Evolutionary conservation across 2,113 vertebrate species (phyloP), one percentile per base, ranked within the genome.

Genomic region (Ptilonorhynchus violaceus): DNA sequence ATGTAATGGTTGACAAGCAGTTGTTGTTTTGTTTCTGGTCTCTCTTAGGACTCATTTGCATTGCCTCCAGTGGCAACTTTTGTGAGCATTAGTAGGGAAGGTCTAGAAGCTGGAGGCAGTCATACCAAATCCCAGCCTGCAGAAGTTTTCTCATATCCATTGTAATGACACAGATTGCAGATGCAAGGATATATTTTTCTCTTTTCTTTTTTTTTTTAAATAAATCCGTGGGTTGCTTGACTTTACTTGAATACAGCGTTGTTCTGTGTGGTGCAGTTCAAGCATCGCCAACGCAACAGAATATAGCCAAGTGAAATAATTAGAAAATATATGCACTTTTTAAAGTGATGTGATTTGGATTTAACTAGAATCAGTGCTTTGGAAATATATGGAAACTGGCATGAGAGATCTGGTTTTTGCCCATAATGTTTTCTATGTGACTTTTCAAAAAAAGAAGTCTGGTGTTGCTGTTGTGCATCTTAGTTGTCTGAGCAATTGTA

Each of bases 11-110:
- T 94, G 95, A 94, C 95, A 95, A 95, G 73, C 90, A 74, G 85
- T 96, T 93, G 86, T 94, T 97, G 92, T 96, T 95, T 94, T 97
- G 88, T 96, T 95, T 94, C 92, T 96, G 53, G 78, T 77, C 92
- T 95, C 95, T 95, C 95, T 81, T 90, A 95, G 93, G 96, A 96
- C 72, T 95, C 90, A 93, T 96, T 96, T 96, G 76, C 83, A 85
- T 97, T 93, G 88, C 93, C 93, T 95, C 95, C 72, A 94, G 95
- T 90, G 95, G 85, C 95, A 95, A 95, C 90, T 90, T 96, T 37
- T 86, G 82, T 56, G 72, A 94, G 68, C 72, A 22, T 94, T 94
- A 66, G 73, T 56, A 86, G 60, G 64, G 92, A 93, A 88, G 72
- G 83, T 90, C 90, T 95, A 67, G 82, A 86, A 93, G 90, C 92